A percentile compares a stretch with the other conserved stretches of the same genome.
These are phyloP conservation scores for Okamejei kenojei DNA, from an alignment of 2,797 vertebrate species.

Conservation along the genomic window DNA sequence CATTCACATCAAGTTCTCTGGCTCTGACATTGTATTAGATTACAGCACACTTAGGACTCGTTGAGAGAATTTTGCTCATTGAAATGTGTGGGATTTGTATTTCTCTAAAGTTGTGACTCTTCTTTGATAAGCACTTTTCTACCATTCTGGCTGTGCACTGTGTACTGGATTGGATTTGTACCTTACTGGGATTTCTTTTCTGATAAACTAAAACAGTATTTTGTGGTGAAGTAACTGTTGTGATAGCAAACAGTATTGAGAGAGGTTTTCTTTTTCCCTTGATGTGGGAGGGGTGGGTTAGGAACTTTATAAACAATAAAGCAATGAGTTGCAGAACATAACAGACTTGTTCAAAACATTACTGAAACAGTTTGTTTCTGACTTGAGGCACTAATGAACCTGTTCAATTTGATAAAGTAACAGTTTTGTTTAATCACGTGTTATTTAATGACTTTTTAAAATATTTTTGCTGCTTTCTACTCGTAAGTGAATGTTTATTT, in stretches of 20 bases:
- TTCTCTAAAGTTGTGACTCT: conserved; percentile 57
- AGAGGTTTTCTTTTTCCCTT: background rate
- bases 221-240: conserved; percentile 89
- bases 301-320: conserved; percentile 5
- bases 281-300: background rate
- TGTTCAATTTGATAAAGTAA: conserved; percentile 7
- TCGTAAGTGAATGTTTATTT: conserved; percentile 74
- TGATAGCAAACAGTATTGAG: conserved; percentile 82
- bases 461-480: conserved; percentile 66
- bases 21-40: conserved; percentile 43
- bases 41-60: conserved; percentile 55
- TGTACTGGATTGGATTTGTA: conserved; percentile 96
- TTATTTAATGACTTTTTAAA: conserved; percentile 38
- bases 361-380: conserved; percentile 20
- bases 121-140: conserved; percentile 66
- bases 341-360: conserved; percentile 6
- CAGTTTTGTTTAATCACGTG: background rate
- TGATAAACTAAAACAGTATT: conserved; percentile 94
- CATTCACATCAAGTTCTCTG: conserved; percentile 42
- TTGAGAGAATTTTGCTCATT: conserved; percentile 47
- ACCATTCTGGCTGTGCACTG: conserved; percentile 77
- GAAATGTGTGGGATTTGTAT: conserved; percentile 52
- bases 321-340: background rate
- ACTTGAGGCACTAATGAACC: conserved; percentile 20
- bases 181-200: conserved; percentile 83